Evolutionary conservation across 2,113 vertebrate genomes (phyloP).

Genomic region (Psophia crepitans): DNA sequence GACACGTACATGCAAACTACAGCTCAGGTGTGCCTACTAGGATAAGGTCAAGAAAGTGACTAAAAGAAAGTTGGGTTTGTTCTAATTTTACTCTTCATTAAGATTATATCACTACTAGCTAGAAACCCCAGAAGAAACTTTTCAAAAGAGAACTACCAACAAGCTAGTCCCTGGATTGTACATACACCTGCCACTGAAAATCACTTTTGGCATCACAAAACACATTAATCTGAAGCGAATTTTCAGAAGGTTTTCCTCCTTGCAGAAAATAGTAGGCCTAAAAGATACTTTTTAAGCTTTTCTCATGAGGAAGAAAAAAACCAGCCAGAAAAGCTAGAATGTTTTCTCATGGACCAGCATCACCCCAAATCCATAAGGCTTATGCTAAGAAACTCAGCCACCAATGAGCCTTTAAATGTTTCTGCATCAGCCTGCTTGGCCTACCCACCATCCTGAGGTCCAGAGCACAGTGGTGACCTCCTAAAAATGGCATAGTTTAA

Average conservation of each 20-base stretch:
- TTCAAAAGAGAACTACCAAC: not conserved
- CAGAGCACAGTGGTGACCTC: not conserved
- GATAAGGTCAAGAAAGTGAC: not conserved
- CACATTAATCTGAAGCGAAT: not conserved
- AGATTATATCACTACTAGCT: not conserved
- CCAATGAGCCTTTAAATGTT: not conserved
- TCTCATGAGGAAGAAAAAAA: not conserved
- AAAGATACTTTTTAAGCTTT: not conserved
- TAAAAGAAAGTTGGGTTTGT: not conserved
- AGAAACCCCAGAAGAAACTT: not conserved
- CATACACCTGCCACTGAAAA: not conserved
- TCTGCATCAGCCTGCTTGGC: not conserved
- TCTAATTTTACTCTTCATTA: not conserved
- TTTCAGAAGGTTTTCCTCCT: not conserved
- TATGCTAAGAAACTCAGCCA: not conserved
- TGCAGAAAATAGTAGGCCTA: not conserved
- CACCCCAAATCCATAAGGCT: not conserved
- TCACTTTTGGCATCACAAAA: not conserved
- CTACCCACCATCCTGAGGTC: not conserved
- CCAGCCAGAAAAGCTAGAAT: not conserved
- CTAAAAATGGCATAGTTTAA: not conserved
- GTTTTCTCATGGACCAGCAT: not conserved
- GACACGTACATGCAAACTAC: not conserved
- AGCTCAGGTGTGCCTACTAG: not conserved
- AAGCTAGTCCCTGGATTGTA: not conserved